These are phyloP conservation scores for Rhynchonycteris naso DNA, from an alignment of 2,797 vertebrate genomes.

Conservation along the genomic window DNA sequence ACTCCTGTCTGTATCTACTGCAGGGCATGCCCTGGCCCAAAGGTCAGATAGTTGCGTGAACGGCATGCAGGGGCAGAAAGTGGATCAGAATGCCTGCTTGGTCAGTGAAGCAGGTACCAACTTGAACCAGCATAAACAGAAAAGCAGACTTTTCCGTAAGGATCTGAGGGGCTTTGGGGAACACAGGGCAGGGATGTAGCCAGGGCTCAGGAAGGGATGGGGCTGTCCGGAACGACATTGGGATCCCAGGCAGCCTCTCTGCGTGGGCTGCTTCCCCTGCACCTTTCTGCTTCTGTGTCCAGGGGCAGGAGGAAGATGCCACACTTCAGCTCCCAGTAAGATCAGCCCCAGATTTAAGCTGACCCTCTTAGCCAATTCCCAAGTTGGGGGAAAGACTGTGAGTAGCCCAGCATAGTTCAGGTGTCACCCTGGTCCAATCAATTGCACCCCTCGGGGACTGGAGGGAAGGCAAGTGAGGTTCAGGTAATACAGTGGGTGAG, in stretches of 20 bases:
- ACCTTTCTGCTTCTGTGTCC: neutral
- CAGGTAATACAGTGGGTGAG: neutral
- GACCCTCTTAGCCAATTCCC: neutral
- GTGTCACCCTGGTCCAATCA: neutral
- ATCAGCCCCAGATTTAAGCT: neutral
- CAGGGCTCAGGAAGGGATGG: neutral
- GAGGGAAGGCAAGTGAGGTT: neutral
- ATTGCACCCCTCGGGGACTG: neutral
- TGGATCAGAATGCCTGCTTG: neutral
- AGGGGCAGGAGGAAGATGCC: neutral
- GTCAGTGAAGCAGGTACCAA: neutral
- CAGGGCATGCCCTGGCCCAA: neutral
- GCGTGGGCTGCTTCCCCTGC: accelerated
- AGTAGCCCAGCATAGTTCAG: neutral
- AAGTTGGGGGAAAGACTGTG: neutral
- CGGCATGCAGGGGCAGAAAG: neutral
- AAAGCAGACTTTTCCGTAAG: neutral
- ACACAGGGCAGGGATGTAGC: neutral
- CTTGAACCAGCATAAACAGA: neutral
- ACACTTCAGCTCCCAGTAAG: neutral
- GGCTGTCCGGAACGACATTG: accelerated
- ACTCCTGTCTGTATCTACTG: neutral
- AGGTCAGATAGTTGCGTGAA: neutral
- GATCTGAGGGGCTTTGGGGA: neutral
- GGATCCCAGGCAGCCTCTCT: neutral